Percentiles rank a stretch among this genome's conserved stretches.
These are phyloP conservation scores for Dallia pectoralis DNA, from an alignment of 2,797 vertebrate species.

Conservation along the genomic window DNA sequence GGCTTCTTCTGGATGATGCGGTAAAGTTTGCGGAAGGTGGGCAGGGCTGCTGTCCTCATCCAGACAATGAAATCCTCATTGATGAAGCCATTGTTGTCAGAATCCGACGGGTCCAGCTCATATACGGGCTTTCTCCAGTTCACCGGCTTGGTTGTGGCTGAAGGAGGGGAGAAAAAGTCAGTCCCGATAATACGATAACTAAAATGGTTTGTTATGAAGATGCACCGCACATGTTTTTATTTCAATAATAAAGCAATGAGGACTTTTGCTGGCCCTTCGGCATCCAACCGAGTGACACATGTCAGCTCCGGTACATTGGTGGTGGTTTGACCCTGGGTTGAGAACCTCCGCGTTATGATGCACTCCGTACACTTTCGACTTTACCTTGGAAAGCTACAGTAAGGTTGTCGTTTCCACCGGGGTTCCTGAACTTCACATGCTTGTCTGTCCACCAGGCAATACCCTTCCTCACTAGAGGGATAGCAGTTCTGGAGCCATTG, in stretches of 20 bases:
- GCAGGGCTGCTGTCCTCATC: constrained; percentile 97
- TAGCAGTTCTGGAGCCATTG: constrained; percentile 66
- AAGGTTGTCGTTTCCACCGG: constrained; percentile 78
- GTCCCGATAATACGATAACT: background rate
- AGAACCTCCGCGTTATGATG: too few species aligned
- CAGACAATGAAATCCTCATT: constrained; percentile 99
- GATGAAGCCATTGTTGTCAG: constrained; percentile 93
- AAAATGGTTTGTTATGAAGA: background rate
- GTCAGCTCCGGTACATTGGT: too few species aligned
- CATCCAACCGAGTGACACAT: too few species aligned
- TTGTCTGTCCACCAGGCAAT: constrained; percentile 99
- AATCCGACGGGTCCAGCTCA: constrained; percentile 75
- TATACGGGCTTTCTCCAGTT: constrained; percentile 91
- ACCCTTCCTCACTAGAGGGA: constrained; percentile 85
- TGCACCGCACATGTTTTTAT: too few species aligned
- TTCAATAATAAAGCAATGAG: too few species aligned
- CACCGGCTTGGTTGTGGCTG: constrained; percentile 86
- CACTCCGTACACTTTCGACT: too few species aligned
- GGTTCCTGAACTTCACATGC: constrained; percentile 96
- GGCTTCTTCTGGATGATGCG: constrained; percentile 87
- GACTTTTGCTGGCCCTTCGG: too few species aligned
- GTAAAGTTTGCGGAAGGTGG: constrained; percentile 96
- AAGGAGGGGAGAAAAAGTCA: constrained; percentile 15
- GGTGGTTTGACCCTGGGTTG: too few species aligned
- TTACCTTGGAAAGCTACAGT: constrained; percentile 79